Evolutionary conservation across 2,888 invertebrate genomes (phyloP).

Genomic region (Onchidella celtica): DNA sequence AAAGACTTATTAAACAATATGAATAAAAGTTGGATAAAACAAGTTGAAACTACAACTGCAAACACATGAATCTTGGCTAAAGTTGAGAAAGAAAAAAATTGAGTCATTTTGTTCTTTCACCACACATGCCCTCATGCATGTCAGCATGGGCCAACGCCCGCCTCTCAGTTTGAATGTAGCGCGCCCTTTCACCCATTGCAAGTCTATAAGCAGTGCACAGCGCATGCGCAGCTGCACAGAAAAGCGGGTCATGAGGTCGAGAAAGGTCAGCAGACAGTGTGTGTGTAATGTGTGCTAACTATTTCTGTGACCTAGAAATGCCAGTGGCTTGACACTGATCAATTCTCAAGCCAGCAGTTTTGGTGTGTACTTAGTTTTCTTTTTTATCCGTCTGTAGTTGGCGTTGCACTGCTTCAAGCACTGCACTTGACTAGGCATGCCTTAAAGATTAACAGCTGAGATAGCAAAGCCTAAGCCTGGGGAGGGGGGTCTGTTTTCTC

Average conservation of each 20-base stretch:
- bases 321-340: constrained; percentile 30
- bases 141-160: constrained; percentile 3
- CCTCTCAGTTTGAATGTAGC: constrained; percentile 33
- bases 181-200: background rate
- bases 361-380: background rate
- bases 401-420: background rate
- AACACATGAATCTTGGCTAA: too few species aligned
- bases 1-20: too few species aligned
- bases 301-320: constrained; percentile 42
- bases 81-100: too few species aligned
- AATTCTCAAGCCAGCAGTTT: constrained; percentile 13
- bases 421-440: background rate
- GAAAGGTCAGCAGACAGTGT: constrained; percentile 49
- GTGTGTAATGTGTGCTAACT: constrained; percentile 47
- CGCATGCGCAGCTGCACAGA: constrained; percentile 45
- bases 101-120: too few species aligned
- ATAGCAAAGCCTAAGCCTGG: background rate
- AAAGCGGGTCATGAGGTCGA: constrained; percentile 41
- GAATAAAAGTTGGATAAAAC: too few species aligned
- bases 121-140: background rate
- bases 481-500: too few species aligned
- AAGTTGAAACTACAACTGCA: too few species aligned
- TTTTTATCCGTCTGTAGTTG: too few species aligned
- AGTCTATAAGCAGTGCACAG: too few species aligned
- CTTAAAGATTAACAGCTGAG: background rate